Conservation (phyloP, 2,888 invertebrate species). For the Leucoptera coffeella region DNA sequence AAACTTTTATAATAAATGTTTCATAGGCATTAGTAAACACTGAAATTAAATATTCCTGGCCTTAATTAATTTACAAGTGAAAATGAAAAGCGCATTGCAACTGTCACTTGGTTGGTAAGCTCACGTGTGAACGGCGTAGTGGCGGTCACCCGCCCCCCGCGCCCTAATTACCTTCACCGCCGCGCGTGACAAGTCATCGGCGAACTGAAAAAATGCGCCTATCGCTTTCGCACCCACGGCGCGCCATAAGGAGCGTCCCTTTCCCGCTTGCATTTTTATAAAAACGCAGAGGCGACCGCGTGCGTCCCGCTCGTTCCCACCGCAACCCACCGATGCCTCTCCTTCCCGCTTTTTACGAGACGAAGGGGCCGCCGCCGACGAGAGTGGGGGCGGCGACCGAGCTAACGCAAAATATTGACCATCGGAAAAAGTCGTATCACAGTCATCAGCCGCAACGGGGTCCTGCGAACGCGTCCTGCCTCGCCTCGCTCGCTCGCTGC, state of each 20-base stretch:
- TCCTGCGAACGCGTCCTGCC: slow-evolving; percentile 28
- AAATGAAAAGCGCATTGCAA: slow-evolving; percentile 50
- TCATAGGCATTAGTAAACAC: too few relatives aligned
- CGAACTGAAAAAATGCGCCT: slow-evolving; percentile 47
- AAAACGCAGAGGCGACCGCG: slow-evolving; percentile 45
- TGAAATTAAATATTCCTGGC: too few relatives aligned
- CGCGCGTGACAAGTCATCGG: slow-evolving; percentile 52
- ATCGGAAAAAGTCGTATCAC: slow-evolving; percentile 56
- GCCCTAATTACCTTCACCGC: slow-evolving; percentile 48
- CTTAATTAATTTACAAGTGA: too few relatives aligned
- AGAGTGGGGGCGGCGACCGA: slow-evolving; percentile 45
- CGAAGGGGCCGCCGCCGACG: slow-evolving; percentile 46
- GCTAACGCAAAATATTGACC: slow-evolving; percentile 56
- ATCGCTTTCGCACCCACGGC: slow-evolving; percentile 28
- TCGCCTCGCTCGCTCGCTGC: too few relatives aligned
- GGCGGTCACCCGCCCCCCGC: slow-evolving; percentile 52
- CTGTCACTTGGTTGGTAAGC: slow-evolving; percentile 52
- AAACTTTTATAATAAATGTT: too few relatives aligned
- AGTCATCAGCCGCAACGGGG: slow-evolving; percentile 54
- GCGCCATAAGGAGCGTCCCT: slow-evolving; percentile 20
- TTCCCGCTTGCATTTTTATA: slow-evolving; percentile 45
- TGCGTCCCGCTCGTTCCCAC: slow-evolving; percentile 13
- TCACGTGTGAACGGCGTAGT: slow-evolving; percentile 37
- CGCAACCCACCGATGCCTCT: slow-evolving; percentile 50
- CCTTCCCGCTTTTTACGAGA: slow-evolving; percentile 56